phyloP scores from a whole-genome alignment of 37 sponge, comb jelly and placozoan genomes.

The Diacarnus erythraeanus region DNA sequence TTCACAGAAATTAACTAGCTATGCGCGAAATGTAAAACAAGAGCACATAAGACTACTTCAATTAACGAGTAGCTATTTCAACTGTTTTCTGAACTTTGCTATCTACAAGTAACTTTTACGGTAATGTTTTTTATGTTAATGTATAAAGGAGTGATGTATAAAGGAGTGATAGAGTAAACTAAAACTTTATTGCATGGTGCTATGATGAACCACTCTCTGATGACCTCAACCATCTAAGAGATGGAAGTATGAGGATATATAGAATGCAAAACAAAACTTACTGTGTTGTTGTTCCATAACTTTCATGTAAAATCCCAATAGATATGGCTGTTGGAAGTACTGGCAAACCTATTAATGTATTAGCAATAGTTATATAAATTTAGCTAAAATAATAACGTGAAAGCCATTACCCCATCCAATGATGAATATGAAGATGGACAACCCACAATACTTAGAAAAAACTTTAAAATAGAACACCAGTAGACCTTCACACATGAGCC shows the following conservation, averaged over 20 bases:
- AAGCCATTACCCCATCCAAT: slow-evolving; percentile 5
- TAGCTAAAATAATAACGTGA: too few species aligned
- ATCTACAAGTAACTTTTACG: too few species aligned
- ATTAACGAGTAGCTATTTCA: too few species aligned
- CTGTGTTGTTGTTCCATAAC: slow-evolving; percentile 3
- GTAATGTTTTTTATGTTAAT: too few species aligned
- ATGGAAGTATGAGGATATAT: neutral
- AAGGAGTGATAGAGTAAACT: too few species aligned
- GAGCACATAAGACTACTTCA: too few species aligned
- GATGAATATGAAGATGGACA: neutral
- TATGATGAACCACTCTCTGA: too few species aligned
- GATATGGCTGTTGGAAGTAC: slow-evolving; percentile 11
- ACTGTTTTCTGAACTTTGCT: too few species aligned
- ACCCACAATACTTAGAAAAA: neutral
- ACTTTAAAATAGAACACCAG: neutral
- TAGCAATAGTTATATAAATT: slow-evolving; percentile 2
- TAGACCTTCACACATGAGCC: slow-evolving; percentile 6
- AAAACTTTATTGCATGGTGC: too few species aligned
- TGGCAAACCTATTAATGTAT: slow-evolving; percentile 2
- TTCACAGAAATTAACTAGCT: neutral
- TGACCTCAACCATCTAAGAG: too few species aligned
- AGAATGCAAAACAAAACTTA: neutral
- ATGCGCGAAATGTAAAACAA: too few species aligned
- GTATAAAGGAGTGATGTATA: too few species aligned
- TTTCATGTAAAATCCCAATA: neutral